Conservation (phyloP, 2,797 vertebrate genomes). For the Centroberyx gerrardi region DNA sequence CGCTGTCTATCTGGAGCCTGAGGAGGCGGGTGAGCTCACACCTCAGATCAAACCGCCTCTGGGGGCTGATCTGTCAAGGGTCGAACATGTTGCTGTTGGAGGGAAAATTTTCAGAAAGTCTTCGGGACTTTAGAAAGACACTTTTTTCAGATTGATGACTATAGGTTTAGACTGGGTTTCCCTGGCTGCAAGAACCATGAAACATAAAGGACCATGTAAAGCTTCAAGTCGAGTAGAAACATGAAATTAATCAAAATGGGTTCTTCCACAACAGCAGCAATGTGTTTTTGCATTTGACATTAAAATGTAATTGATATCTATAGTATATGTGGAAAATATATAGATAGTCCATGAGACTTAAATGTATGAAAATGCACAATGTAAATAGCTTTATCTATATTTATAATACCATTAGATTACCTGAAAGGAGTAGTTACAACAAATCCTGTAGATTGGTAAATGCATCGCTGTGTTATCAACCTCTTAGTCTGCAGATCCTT, state of each 20-base stretch:
- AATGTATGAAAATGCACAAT: not conserved
- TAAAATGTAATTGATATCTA: not conserved
- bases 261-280: not conserved
- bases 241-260: not conserved
- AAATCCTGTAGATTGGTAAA: not conserved
- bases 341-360: not conserved
- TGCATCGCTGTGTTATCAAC: not conserved
- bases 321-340: not conserved
- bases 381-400: not conserved
- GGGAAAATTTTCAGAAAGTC: not conserved
- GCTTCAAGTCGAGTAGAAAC: not conserved
- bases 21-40: slow-evolving; percentile 75
- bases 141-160: not conserved
- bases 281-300: not conserved
- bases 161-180: not conserved
- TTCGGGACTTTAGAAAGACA: not conserved
- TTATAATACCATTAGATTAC: not conserved
- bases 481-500: too few relatives aligned
- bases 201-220: not conserved
- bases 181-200: not conserved
- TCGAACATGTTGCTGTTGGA: not conserved
- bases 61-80: slow-evolving; percentile 2
- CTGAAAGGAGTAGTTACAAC: not conserved
- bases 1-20: slow-evolving; percentile 61
- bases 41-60: slow-evolving; percentile 10